phyloP scores from a whole-genome alignment of 2,797 vertebrate species.

The Falco naumanni region DNA sequence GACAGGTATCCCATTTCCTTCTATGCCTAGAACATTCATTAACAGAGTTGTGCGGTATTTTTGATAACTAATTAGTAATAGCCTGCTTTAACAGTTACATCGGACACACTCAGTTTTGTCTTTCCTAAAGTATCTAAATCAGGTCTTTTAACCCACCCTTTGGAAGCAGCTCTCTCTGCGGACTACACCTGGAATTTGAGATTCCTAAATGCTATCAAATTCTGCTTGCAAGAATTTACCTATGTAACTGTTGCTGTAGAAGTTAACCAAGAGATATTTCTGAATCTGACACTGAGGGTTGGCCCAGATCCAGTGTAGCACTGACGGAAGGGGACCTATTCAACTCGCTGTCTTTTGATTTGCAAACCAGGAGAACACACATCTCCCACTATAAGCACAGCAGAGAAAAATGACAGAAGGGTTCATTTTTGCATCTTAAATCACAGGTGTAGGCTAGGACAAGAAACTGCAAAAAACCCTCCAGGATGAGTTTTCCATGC shows the following conservation, averaged over 20 bases:
- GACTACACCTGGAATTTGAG: neutral
- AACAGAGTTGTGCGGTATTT: neutral
- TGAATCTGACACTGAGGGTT: neutral
- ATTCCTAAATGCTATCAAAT: neutral
- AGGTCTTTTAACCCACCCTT: neutral
- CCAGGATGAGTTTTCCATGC: neutral
- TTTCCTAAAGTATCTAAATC: neutral
- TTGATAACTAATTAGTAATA: neutral
- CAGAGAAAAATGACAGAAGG: neutral
- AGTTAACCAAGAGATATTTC: neutral
- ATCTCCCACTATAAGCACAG: neutral
- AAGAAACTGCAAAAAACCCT: neutral
- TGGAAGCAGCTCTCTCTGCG: neutral
- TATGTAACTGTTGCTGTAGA: fast-evolving
- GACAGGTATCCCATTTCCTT: neutral
- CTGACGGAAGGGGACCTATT: neutral
- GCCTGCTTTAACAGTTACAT: neutral
- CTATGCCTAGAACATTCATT: fast-evolving
- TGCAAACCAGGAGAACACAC: neutral
- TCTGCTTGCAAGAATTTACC: neutral
- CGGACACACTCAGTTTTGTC: neutral
- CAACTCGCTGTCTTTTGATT: neutral
- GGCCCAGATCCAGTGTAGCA: neutral
- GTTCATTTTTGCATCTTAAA: neutral
- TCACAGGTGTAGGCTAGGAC: neutral